Percentiles rank a stretch among this genome's conserved stretches.
phyloP scores from a whole-genome alignment of 1,140 invertebrate species.

The Archegozetes longisetosus region DNA sequence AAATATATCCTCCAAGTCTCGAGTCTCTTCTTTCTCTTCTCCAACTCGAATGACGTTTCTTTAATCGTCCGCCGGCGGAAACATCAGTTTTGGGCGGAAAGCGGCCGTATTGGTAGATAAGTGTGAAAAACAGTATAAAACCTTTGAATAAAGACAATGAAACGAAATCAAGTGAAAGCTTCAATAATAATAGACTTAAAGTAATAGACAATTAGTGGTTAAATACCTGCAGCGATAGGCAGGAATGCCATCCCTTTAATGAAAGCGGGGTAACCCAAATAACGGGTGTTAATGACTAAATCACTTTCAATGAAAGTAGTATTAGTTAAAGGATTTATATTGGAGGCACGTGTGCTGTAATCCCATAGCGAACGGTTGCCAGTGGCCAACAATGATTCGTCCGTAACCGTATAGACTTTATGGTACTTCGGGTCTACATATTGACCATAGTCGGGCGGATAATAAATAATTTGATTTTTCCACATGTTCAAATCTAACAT shows the following conservation, averaged over 20 bases:
- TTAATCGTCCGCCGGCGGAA: conserved; percentile 27
- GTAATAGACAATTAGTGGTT: too few relatives aligned
- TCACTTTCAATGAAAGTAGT: conserved; percentile 30
- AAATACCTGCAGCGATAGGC: conserved; percentile 28
- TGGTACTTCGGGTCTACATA: conserved; percentile 30
- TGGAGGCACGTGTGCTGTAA: conserved; percentile 29
- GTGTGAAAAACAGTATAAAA: conserved; percentile 32
- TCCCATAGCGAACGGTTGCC: conserved; percentile 25
- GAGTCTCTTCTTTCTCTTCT: conserved; percentile 18
- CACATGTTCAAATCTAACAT: conserved; percentile 42
- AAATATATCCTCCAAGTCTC: not conserved
- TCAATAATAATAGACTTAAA: not conserved
- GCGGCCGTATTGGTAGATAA: conserved; percentile 35
- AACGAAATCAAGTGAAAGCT: not conserved
- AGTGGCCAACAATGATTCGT: conserved; percentile 27
- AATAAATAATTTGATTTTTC: conserved; percentile 42
- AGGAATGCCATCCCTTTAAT: conserved; percentile 36
- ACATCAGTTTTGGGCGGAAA: conserved; percentile 29
- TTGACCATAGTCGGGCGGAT: conserved; percentile 36
- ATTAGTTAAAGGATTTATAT: conserved; percentile 30
- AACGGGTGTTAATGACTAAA: conserved; percentile 37
- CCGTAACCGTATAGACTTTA: conserved; percentile 33
- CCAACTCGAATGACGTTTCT: conserved; percentile 25
- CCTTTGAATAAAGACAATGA: conserved; percentile 21
- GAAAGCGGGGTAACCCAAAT: conserved; percentile 30